A percentile compares a stretch with the other conserved stretches of the same genome.
phyloP scores from a whole-genome alignment of 2,797 vertebrate species.

The Setipinna tenuifilis region DNA sequence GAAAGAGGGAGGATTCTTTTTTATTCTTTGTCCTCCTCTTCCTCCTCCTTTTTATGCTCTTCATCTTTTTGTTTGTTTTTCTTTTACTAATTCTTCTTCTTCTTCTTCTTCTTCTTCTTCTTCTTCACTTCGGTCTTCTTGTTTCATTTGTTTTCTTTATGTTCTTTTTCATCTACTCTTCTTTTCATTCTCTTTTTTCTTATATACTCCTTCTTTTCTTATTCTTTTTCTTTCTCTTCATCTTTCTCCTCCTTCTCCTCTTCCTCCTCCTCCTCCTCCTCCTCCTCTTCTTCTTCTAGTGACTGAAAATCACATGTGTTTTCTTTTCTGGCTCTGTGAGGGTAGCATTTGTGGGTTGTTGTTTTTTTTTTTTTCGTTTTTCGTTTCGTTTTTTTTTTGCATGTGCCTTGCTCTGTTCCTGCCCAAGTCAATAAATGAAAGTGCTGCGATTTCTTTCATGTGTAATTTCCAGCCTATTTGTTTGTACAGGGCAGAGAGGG shows the following conservation, averaged over 20 bases:
- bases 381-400: too few species aligned
- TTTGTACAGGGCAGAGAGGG: neutral
- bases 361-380: too few species aligned
- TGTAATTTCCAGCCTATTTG: conserved; percentile 3
- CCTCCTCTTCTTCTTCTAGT: too few species aligned
- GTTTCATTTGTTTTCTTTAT: neutral
- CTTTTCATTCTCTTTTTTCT: too few species aligned
- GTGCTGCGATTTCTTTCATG: neutral
- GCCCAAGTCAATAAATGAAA: neutral
- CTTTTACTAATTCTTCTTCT: neutral
- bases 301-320: too few species aligned
- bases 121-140: too few species aligned
- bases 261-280: too few species aligned
- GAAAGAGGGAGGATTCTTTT: neutral
- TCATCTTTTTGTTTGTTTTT: neutral
- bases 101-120: neutral
- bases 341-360: too few species aligned
- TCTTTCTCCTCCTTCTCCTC: too few species aligned
- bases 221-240: too few species aligned
- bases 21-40: neutral
- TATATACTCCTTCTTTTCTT: too few species aligned
- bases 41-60: neutral
- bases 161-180: neutral
- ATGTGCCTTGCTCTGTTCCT: neutral
- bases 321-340: too few species aligned